Conservation (phyloP, 2,113 vertebrate species). For the Monopterus albus region DNA sequence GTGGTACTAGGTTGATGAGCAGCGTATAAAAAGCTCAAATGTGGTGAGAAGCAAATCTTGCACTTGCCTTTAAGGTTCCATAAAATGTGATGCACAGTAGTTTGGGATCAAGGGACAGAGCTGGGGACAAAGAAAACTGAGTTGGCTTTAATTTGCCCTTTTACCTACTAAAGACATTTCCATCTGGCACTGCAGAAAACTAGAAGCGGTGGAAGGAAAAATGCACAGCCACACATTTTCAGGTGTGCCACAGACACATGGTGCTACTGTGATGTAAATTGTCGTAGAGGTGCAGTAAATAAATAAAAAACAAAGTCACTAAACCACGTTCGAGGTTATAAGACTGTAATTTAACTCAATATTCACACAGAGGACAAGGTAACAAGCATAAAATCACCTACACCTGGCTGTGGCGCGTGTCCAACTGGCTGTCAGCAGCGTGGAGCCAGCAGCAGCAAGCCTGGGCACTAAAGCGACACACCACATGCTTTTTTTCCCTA, state of each 20-base stretch:
- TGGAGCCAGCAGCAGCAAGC: slow-evolving; percentile 27
- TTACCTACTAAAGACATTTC: slow-evolving; percentile 55
- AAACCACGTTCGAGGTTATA: slow-evolving; percentile 48
- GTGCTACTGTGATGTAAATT: slow-evolving; percentile 51
- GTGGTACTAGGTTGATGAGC: neutral
- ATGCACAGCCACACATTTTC: slow-evolving; percentile 68
- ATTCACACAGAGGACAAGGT: slow-evolving; percentile 66
- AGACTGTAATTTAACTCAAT: slow-evolving; percentile 64
- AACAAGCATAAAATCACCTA: slow-evolving; percentile 64
- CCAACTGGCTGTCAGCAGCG: slow-evolving; percentile 44
- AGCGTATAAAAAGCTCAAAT: neutral
- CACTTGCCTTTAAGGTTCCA: slow-evolving; percentile 21
- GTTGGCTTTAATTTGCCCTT: slow-evolving; percentile 52
- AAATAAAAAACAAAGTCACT: slow-evolving; percentile 49
- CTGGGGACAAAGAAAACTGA: slow-evolving; percentile 52
- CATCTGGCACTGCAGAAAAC: slow-evolving; percentile 57
- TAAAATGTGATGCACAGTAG: slow-evolving; percentile 42
- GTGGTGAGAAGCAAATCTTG: slow-evolving; percentile 28
- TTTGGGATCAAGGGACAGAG: slow-evolving; percentile 63
- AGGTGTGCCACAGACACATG: slow-evolving; percentile 47
- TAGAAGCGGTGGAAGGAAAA: slow-evolving; percentile 44
- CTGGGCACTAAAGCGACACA: slow-evolving; percentile 42
- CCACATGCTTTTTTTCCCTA: slow-evolving; percentile 31
- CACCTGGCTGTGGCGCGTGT: slow-evolving; percentile 64
- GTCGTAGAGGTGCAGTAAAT: slow-evolving; percentile 44